Conservation (phyloP, 1,140 invertebrate species). For the Bombus consobrinus region DNA sequence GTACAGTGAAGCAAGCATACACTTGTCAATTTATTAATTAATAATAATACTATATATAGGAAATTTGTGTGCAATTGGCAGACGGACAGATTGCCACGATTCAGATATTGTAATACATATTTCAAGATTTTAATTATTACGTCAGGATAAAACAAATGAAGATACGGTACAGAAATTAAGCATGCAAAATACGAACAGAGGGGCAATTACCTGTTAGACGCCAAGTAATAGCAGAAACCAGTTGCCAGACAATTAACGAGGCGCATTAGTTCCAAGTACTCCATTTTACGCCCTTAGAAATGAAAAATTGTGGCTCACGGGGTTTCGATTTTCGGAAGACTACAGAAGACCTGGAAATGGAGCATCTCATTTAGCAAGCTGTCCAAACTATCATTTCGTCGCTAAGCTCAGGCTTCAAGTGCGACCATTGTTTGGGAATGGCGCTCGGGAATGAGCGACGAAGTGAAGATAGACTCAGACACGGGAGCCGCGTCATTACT, state of each 20-base stretch:
- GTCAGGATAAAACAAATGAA: not conserved
- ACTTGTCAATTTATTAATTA: too few relatives aligned
- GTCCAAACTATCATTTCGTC: constrained; percentile 75
- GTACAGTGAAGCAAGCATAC: not conserved
- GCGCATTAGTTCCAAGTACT: constrained; percentile 45
- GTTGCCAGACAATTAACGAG: constrained; percentile 52
- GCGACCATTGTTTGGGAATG: constrained; percentile 76
- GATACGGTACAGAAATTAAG: not conserved
- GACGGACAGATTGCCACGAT: not conserved
- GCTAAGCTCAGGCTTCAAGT: constrained; percentile 72
- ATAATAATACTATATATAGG: too few relatives aligned
- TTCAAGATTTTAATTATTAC: not conserved
- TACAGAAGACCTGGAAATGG: constrained; percentile 60
- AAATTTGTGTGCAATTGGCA: not conserved
- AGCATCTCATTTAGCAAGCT: constrained; percentile 75
- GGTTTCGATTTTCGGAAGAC: constrained; percentile 67
- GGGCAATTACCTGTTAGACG: constrained; percentile 26
- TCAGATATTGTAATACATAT: not conserved
- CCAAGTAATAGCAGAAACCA: constrained; percentile 38
- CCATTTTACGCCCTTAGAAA: constrained; percentile 52
- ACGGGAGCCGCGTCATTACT: constrained; percentile 72
- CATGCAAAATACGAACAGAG: not conserved
- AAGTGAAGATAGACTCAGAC: constrained; percentile 71
- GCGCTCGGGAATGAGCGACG: constrained; percentile 71
- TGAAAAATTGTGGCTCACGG: constrained; percentile 59